Evolutionary conservation across 2,113 vertebrate genomes (phyloP).

Genomic region (Raja brachyura): DNA sequence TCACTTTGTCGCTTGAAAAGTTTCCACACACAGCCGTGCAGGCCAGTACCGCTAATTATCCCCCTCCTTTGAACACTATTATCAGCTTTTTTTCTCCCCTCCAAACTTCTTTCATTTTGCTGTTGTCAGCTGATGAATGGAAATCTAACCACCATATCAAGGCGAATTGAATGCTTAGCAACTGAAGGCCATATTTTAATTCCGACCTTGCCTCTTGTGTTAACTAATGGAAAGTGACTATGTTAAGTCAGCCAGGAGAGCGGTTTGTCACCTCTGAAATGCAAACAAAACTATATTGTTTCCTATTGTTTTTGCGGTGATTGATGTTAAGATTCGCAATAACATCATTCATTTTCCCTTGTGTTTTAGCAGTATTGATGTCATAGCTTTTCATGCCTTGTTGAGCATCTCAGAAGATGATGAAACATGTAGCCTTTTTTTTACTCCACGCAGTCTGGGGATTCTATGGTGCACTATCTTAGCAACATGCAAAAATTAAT

Average conservation of each 20-base stretch:
- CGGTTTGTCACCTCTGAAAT: conserved; percentile 98
- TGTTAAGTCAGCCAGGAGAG: conserved; percentile 93
- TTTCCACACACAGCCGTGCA: conserved; percentile 92
- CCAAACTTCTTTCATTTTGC: conserved; percentile 97
- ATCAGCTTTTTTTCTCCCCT: conserved; percentile 80
- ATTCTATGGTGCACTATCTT: conserved; percentile 54
- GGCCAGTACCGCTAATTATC: conserved; percentile 94
- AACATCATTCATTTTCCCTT: conserved; percentile 91
- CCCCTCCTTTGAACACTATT: conserved; percentile 92
- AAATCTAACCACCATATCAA: conserved; percentile 99
- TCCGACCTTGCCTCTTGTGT: conserved; percentile 91
- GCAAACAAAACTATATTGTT: conserved; percentile 99
- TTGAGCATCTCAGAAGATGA: conserved; percentile 76
- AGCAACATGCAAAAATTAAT: conserved; percentile 75
- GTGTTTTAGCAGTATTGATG: conserved; percentile 89
- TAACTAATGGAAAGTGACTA: conserved; percentile 98
- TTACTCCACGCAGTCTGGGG: conserved; percentile 63
- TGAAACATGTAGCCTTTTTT: conserved; percentile 75
- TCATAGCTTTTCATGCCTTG: conserved; percentile 98
- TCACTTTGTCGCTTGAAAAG: conserved; percentile 72
- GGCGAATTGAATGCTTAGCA: conserved; percentile 98
- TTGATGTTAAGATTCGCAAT: conserved; percentile 91
- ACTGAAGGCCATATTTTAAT: conserved; percentile 93
- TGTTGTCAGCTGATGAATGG: conserved; percentile 99
- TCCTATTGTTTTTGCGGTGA: conserved; percentile 75